phyloP scores from a whole-genome alignment of 2,888 invertebrate genomes.

The Eubasilissa splendida region DNA sequence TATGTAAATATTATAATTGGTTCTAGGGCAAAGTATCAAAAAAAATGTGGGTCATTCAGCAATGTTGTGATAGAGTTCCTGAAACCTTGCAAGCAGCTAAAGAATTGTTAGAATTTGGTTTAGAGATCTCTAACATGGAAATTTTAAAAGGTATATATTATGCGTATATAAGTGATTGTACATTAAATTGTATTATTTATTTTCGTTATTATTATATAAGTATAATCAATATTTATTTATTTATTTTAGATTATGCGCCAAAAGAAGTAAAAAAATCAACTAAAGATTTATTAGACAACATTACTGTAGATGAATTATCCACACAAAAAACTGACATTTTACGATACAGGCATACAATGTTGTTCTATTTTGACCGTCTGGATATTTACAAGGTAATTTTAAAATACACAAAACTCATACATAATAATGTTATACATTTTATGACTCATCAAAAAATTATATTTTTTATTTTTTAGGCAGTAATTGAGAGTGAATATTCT shows the following conservation, averaged over 20 bases:
- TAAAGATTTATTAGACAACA: conserved; percentile 64
- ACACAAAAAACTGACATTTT: conserved; percentile 79
- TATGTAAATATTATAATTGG: neutral
- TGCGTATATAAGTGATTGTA: neutral
- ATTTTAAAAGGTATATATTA: conserved; percentile 70
- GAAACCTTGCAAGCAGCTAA: conserved; percentile 81
- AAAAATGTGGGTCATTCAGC: conserved; percentile 85
- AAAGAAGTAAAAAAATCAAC: conserved; percentile 42
- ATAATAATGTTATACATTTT: no score
- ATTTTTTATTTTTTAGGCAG: conserved; percentile 67
- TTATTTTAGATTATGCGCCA: conserved; percentile 23
- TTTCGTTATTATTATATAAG: neutral
- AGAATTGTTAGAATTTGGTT: conserved; percentile 81
- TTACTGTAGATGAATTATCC: conserved; percentile 71
- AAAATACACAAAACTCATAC: neutral
- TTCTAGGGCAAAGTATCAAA: conserved; percentile 81
- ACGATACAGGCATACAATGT: conserved; percentile 76
- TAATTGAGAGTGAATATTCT: conserved; percentile 75
- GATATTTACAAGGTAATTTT: conserved; percentile 77
- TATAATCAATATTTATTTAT: neutral
- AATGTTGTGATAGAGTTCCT: conserved; percentile 83
- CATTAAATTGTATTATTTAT: neutral
- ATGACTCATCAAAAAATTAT: neutral
- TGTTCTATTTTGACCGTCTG: conserved; percentile 81
- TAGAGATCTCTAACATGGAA: conserved; percentile 78